Evolutionary conservation across 2,888 invertebrate species (phyloP).

Genomic region (Nomada hirtipes): DNA sequence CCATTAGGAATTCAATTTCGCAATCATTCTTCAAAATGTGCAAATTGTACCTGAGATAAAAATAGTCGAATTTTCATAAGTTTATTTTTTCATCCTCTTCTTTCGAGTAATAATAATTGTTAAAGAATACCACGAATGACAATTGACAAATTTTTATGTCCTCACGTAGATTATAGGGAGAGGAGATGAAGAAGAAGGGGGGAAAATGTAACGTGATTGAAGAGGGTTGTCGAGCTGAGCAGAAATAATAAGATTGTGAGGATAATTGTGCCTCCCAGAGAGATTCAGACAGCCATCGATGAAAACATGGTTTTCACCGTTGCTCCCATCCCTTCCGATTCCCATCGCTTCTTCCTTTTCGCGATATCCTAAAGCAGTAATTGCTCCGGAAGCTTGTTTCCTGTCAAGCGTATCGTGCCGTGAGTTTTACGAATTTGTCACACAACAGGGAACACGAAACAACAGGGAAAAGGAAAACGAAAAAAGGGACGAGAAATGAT

Average conservation of each 20-base stretch:
- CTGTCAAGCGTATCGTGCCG: slow-evolving; percentile 34
- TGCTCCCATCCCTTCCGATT: slow-evolving; percentile 43
- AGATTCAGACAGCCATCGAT: slow-evolving; percentile 37
- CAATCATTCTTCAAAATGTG: too few species aligned
- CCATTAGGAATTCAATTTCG: too few species aligned
- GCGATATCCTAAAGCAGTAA: slow-evolving; percentile 56
- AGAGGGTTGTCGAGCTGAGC: neutral
- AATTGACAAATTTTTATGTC: neutral
- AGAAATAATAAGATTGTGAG: slow-evolving; percentile 39
- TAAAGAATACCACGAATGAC: too few species aligned
- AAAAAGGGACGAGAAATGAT: neutral
- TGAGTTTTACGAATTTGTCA: slow-evolving; percentile 51
- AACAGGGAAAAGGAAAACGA: neutral
- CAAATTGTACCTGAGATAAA: too few species aligned
- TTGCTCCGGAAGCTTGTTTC: slow-evolving; percentile 51
- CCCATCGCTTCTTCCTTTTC: slow-evolving; percentile 18
- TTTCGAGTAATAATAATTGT: too few species aligned
- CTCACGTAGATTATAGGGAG: too few species aligned
- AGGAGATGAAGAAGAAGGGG: too few species aligned
- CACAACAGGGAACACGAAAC: slow-evolving; percentile 21
- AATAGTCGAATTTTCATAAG: too few species aligned
- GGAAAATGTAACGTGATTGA: neutral
- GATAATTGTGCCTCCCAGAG: slow-evolving; percentile 44
- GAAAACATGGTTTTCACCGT: slow-evolving; percentile 32
- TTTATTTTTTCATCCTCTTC: too few species aligned